These are phyloP conservation scores for Atherinomorus stipes DNA, from an alignment of 2,113 vertebrate species.

Conservation along the genomic window DNA sequence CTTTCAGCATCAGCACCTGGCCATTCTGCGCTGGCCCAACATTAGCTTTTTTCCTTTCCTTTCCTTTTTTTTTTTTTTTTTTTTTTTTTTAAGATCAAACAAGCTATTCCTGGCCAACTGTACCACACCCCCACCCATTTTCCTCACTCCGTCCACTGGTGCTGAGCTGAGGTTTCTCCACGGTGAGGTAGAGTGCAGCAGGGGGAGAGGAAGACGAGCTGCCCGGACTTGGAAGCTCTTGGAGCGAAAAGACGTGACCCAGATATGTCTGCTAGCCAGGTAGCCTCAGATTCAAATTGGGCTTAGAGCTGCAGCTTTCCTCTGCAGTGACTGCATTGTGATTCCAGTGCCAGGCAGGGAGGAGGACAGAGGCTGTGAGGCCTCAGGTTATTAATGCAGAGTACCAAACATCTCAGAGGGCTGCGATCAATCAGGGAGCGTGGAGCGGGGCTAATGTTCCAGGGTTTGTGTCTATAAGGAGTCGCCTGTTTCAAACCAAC, in stretches of 20 bases:
- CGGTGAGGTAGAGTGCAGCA: constrained; percentile 20
- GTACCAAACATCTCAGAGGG: constrained; percentile 19
- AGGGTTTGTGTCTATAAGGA: background rate
- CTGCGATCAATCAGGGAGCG: constrained; percentile 21
- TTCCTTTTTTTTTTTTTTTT: constrained; percentile 3
- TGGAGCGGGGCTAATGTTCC: constrained; percentile 21
- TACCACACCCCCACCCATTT: background rate
- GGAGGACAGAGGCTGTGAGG: constrained; percentile 2
- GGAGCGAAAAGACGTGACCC: constrained; percentile 65
- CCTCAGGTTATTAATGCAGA: constrained; percentile 35
- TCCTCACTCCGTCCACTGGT: constrained; percentile 10
- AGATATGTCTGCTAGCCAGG: constrained; percentile 64
- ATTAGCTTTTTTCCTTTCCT: constrained; percentile 18
- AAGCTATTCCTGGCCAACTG: constrained; percentile 57
- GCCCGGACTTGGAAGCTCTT: constrained; percentile 30
- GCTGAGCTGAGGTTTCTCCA: constrained; percentile 56
- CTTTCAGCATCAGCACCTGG: constrained; percentile 64
- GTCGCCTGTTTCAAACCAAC: constrained; percentile 25
- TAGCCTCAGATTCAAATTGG: constrained; percentile 24
- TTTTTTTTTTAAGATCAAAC: constrained; percentile 42
- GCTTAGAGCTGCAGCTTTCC: constrained; percentile 33
- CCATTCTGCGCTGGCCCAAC: constrained; percentile 36
- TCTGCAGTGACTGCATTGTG: constrained; percentile 35
- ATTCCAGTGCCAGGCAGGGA: constrained; percentile 13
- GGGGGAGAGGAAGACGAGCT: constrained; percentile 2